Conservation (phyloP, 2,113 vertebrate species). For the Ornithorhynchus anatinus region DNA sequence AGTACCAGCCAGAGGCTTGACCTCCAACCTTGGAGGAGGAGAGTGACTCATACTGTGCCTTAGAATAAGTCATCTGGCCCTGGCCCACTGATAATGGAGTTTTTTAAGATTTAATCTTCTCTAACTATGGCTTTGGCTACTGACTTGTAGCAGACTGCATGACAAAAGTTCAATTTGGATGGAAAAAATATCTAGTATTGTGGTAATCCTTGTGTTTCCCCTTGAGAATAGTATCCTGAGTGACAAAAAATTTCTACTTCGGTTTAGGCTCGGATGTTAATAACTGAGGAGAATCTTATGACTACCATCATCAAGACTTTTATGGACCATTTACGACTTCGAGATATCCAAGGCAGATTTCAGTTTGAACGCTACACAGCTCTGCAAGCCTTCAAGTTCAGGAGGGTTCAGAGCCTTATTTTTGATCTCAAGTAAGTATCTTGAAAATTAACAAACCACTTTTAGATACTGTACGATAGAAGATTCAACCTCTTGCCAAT, state of each 20-base stretch:
- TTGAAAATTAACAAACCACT: not conserved
- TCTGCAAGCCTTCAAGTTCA: slow-evolving; percentile 95
- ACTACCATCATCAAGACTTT: slow-evolving; percentile 94
- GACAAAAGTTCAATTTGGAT: not conserved
- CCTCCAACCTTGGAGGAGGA: too few species aligned
- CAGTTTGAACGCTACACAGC: slow-evolving; percentile 97
- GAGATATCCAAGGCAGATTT: slow-evolving; percentile 92
- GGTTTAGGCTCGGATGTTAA: slow-evolving; percentile 91
- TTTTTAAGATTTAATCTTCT: too few species aligned
- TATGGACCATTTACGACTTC: slow-evolving; percentile 90
- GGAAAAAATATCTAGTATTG: not conserved
- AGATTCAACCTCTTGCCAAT: too few species aligned
- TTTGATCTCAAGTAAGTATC: slow-evolving; percentile 93
- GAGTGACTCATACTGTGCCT: too few species aligned
- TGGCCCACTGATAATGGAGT: too few species aligned
- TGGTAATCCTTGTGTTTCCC: not conserved
- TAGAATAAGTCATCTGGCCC: too few species aligned
- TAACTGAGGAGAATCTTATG: slow-evolving; percentile 94
- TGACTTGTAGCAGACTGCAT: too few species aligned
- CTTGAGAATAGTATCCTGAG: slow-evolving; percentile 19
- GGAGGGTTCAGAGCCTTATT: slow-evolving; percentile 93
- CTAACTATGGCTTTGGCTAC: too few species aligned
- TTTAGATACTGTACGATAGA: not conserved
- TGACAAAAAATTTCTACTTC: slow-evolving; percentile 49
- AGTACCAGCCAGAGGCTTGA: too few species aligned